Percentiles rank a stretch among this genome's conserved stretches.
Conservation (phyloP, 1,140 invertebrate species). For the Drosophila repletoides region DNA sequence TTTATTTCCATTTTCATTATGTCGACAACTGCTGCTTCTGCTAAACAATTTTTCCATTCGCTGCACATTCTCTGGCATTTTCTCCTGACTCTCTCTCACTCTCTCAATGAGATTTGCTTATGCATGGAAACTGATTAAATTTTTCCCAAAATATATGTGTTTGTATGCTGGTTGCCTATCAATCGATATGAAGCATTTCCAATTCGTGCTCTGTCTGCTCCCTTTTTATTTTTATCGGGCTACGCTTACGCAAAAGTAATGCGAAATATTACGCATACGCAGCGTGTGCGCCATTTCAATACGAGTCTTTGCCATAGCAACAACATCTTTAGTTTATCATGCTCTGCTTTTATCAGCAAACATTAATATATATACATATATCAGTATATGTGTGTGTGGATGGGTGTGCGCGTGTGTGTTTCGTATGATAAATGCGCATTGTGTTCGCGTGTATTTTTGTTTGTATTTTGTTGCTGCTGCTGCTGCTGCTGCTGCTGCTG, state of each 20-base stretch:
- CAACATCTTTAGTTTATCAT: conserved; percentile 33
- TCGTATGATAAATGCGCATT: conserved; percentile 34
- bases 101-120: conserved; percentile 25
- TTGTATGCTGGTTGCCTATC: conserved; percentile 35
- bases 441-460: conserved; percentile 6
- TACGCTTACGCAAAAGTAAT: conserved; percentile 10
- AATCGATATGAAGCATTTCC: conserved; percentile 57
- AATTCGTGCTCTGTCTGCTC: conserved; percentile 1
- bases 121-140: conserved; percentile 71
- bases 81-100: conserved; percentile 30
- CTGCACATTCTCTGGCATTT: conserved; percentile 21
- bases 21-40: conserved; percentile 51
- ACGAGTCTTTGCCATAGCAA: neutral
- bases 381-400: neutral
- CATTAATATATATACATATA: conserved; percentile 17
- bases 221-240: neutral
- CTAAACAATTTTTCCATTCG: conserved; percentile 41
- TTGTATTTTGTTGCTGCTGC: conserved; percentile 4
- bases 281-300: conserved; percentile 4
- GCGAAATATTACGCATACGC: conserved; percentile 40
- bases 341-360: conserved; percentile 33
- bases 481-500: neutral
- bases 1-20: conserved; percentile 54
- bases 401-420: conserved; percentile 5
- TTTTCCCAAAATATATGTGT: conserved; percentile 46